Conservation (phyloP, 2,888 invertebrate genomes). For the Drosophila macrothrix region DNA sequence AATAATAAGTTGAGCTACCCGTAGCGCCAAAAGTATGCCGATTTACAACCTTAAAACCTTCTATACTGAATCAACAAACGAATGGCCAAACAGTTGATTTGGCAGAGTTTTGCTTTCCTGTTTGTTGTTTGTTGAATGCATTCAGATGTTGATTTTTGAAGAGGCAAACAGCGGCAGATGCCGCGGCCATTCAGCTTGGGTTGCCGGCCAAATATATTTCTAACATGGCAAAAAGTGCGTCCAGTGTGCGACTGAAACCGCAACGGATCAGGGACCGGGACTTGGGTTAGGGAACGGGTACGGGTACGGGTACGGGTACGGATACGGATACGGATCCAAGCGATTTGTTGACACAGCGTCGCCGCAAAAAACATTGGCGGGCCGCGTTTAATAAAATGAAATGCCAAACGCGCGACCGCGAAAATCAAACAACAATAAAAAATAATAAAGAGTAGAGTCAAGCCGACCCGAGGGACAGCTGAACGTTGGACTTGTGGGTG, state of each 20-base stretch:
- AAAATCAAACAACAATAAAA: constrained; percentile 78
- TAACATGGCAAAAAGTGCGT: constrained; percentile 49
- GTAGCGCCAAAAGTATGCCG: neutral
- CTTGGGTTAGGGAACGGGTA: neutral
- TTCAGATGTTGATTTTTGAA: constrained; percentile 32
- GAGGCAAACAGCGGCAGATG: constrained; percentile 27
- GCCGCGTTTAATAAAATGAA: constrained; percentile 73
- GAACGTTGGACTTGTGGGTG: constrained; percentile 16
- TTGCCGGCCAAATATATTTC: constrained; percentile 45
- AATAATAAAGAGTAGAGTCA: constrained; percentile 47
- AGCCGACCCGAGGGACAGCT: constrained; percentile 2
- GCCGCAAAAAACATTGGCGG: constrained; percentile 69
- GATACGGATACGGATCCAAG: constrained; percentile 17
- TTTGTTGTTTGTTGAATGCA: constrained; percentile 28
- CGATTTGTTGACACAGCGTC: constrained; percentile 68
- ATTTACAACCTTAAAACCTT: constrained; percentile 8
- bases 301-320: neutral
- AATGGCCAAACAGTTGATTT: constrained; percentile 8
- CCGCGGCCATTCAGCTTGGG: constrained; percentile 1
- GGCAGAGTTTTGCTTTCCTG: neutral
- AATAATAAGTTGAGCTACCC: neutral
- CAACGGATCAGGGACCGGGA: neutral
- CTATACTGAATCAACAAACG: constrained; percentile 32
- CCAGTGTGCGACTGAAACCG: constrained; percentile 15
- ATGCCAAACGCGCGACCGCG: constrained; percentile 76